Conservation (phyloP, 2,797 vertebrate species). For the Bryconaethiops microstoma region DNA sequence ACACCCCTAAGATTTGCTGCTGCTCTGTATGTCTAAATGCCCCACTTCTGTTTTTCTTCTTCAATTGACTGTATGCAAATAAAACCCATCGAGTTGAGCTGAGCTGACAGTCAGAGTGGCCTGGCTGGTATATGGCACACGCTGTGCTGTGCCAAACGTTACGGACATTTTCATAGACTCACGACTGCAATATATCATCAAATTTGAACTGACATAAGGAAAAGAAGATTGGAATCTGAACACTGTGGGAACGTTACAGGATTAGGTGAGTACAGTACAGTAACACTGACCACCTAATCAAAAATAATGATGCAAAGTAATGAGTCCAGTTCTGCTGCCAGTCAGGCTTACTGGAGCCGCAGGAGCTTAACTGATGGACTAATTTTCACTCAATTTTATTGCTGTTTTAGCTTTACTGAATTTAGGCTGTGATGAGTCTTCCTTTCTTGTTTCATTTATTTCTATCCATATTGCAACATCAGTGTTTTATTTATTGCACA, state of each 20-base stretch:
- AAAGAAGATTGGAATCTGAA: neutral
- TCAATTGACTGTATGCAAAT: constrained; percentile 12
- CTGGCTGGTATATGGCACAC: neutral
- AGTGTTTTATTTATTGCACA: neutral
- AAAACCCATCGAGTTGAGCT: neutral
- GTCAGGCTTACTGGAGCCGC: neutral
- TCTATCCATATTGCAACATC: no score
- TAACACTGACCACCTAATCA: no score
- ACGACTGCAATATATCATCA: neutral
- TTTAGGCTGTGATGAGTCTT: neutral
- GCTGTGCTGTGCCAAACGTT: neutral
- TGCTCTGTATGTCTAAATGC: no score
- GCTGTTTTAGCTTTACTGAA: neutral
- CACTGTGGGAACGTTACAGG: constrained; percentile 4
- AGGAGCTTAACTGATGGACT: neutral
- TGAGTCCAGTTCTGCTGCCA: neutral
- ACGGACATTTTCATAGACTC: neutral
- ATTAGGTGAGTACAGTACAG: constrained; percentile 13
- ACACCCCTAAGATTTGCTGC: no score
- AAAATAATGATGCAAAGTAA: no score
- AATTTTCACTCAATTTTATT: neutral
- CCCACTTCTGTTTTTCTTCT: constrained; percentile 9
- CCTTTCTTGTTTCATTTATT: neutral
- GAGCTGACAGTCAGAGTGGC: neutral
- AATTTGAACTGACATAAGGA: neutral